Percentiles rank a stretch among this genome's conserved stretches.
Conservation (phyloP, 2,113 vertebrate species). For the Notechis scutatus region DNA sequence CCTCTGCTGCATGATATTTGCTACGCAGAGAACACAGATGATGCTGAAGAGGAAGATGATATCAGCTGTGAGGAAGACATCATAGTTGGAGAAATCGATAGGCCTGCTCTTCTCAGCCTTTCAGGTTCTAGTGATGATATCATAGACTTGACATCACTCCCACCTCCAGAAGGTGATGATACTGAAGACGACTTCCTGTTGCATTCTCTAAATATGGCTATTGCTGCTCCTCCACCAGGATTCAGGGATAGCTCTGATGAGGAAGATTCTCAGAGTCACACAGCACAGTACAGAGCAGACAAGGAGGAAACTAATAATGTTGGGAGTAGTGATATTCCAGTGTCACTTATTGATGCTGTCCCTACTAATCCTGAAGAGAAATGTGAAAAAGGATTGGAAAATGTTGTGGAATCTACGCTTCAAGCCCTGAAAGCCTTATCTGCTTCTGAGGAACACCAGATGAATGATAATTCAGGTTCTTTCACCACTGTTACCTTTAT, state of each 20-base stretch:
- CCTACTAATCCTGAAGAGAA: constrained; percentile 80
- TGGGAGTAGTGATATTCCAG: constrained; percentile 85
- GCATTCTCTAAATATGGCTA: constrained; percentile 94
- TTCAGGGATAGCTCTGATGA: constrained; percentile 98
- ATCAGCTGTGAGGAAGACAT: constrained; percentile 96
- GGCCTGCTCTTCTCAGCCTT: constrained; percentile 84
- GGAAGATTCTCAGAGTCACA: constrained; percentile 85
- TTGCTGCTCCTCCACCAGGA: constrained; percentile 94
- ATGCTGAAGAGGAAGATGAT: constrained; percentile 94
- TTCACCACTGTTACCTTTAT: constrained; percentile 98
- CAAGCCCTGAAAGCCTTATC: constrained; percentile 91
- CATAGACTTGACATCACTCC: constrained; percentile 95
- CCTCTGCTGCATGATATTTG: constrained; percentile 94
- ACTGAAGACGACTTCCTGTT: constrained; percentile 93
- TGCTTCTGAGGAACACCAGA: constrained; percentile 93
- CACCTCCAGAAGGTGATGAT: constrained; percentile 90
- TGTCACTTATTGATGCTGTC: constrained; percentile 95
- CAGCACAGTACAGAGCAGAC: constrained; percentile 66
- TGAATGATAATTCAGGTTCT: constrained; percentile 98
- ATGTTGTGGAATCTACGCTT: constrained; percentile 86
- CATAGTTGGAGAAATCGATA: constrained; percentile 82
- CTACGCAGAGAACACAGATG: constrained; percentile 93
- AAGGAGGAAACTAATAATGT: constrained; percentile 64
- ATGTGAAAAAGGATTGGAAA: constrained; percentile 81
- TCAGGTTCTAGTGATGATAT: constrained; percentile 97